A percentile compares a stretch with the other conserved stretches of the same genome.
Evolutionary conservation across 2,888 invertebrate species (phyloP).

Genomic region (Malacosoma neustria): DNA sequence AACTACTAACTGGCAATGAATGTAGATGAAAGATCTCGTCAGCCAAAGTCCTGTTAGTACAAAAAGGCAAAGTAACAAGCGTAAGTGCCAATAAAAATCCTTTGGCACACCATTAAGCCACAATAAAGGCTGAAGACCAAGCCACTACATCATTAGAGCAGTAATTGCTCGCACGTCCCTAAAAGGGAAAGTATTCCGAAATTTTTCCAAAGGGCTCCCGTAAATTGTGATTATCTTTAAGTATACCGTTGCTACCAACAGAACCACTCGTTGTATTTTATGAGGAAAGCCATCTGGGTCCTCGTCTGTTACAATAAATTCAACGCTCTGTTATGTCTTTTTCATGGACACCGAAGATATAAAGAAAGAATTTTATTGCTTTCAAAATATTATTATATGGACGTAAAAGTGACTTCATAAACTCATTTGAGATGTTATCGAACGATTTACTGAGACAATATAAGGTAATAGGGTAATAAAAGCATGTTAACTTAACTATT

Average conservation of each 20-base stretch:
- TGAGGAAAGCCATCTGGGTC: constrained; percentile 70
- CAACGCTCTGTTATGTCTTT: constrained; percentile 66
- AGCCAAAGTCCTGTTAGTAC: constrained; percentile 14
- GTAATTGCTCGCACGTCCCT: constrained; percentile 53
- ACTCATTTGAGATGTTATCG: constrained; percentile 19
- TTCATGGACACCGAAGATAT: constrained; percentile 61
- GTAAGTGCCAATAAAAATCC: constrained; percentile 33
- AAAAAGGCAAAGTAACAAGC: constrained; percentile 18
- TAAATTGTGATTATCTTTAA: constrained; percentile 74
- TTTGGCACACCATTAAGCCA: constrained; percentile 32
- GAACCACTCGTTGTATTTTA: constrained; percentile 69
- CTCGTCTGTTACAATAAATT: constrained; percentile 66
- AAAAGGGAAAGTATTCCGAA: constrained; percentile 50
- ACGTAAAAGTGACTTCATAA: constrained; percentile 23
- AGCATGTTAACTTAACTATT: no score
- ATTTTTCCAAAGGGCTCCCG: constrained; percentile 48
- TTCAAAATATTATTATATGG: constrained; percentile 48
- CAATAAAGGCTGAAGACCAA: constrained; percentile 23
- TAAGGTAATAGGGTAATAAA: no score
- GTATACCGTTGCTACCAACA: constrained; percentile 58
- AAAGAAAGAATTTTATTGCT: constrained; percentile 56
- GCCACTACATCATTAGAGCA: constrained; percentile 45
- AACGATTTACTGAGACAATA: no score
- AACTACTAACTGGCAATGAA: constrained; percentile 23
- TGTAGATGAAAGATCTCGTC: constrained; percentile 16